Evolutionary conservation across 1,140 invertebrate species (phyloP).

Genomic region (Formica exsecta): DNA sequence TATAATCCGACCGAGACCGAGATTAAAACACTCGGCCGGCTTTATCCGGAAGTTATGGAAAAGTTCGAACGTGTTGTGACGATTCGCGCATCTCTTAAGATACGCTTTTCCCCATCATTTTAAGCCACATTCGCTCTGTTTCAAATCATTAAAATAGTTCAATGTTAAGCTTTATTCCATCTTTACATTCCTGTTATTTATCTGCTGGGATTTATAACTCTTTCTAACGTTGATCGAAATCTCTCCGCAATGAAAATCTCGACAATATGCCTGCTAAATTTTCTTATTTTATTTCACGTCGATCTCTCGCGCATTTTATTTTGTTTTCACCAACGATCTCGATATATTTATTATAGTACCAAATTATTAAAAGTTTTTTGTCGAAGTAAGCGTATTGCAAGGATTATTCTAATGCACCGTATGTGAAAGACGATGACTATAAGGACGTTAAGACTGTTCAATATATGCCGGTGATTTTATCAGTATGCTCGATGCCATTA

Average conservation of each 20-base stretch:
- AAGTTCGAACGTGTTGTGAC: neutral
- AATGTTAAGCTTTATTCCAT: no score
- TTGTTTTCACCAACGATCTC: neutral
- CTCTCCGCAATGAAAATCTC: neutral
- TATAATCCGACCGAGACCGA: slow-evolving; percentile 16
- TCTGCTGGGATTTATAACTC: neutral
- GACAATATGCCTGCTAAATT: neutral
- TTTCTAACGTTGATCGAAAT: neutral
- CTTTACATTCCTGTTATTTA: no score
- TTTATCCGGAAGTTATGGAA: slow-evolving; percentile 4
- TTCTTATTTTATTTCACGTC: neutral
- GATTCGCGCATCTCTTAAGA: neutral
- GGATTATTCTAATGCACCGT: neutral
- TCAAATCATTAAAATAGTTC: neutral
- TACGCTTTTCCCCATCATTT: neutral
- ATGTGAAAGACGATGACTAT: neutral
- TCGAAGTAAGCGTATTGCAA: neutral
- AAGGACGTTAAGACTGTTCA: slow-evolving; percentile 35
- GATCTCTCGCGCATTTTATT: neutral
- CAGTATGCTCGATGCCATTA: slow-evolving; percentile 31
- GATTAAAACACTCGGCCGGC: slow-evolving; percentile 19
- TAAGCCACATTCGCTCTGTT: no score
- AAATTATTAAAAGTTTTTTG: neutral
- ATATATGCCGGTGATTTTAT: slow-evolving; percentile 34
- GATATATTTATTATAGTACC: neutral